Conservation (phyloP, 1,140 invertebrate genomes). For the Tetramorium simillimum region DNA sequence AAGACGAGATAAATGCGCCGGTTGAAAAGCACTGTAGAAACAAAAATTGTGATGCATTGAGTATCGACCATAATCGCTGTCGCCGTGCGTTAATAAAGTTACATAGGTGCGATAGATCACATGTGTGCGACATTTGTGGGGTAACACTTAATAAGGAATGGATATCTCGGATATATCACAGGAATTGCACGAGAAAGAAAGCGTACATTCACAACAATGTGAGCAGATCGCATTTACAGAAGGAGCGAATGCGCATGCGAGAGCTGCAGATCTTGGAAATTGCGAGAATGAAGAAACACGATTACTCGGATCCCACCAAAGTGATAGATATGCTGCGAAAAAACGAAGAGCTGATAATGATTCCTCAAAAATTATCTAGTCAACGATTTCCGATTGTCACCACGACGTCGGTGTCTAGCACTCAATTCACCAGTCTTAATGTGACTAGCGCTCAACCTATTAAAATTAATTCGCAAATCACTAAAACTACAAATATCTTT, state of each 20-base stretch:
- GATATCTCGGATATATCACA: constrained; percentile 78
- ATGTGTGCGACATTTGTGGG: constrained; percentile 80
- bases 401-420: constrained; percentile 53
- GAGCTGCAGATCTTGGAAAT: constrained; percentile 80
- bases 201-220: constrained; percentile 79
- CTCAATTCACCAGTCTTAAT: neutral
- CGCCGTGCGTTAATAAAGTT: constrained; percentile 76
- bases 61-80: constrained; percentile 82
- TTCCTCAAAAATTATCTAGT: constrained; percentile 75
- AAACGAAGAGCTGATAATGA: constrained; percentile 82
- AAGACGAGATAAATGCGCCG: constrained; percentile 78
- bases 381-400: constrained; percentile 67
- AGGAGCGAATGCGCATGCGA: constrained; percentile 79
- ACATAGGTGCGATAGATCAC: constrained; percentile 74
- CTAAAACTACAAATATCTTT: constrained; percentile 66
- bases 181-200: constrained; percentile 79
- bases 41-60: constrained; percentile 79
- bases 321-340: constrained; percentile 79
- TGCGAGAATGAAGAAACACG: constrained; percentile 71
- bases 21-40: constrained; percentile 80
- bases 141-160: constrained; percentile 74
- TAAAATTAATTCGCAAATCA: constrained; percentile 4
- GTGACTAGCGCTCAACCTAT: neutral
- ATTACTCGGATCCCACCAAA: constrained; percentile 78
- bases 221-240: constrained; percentile 74